phyloP scores from a whole-genome alignment of 1,140 invertebrate species.

The Anoplolepis gracilipes region DNA sequence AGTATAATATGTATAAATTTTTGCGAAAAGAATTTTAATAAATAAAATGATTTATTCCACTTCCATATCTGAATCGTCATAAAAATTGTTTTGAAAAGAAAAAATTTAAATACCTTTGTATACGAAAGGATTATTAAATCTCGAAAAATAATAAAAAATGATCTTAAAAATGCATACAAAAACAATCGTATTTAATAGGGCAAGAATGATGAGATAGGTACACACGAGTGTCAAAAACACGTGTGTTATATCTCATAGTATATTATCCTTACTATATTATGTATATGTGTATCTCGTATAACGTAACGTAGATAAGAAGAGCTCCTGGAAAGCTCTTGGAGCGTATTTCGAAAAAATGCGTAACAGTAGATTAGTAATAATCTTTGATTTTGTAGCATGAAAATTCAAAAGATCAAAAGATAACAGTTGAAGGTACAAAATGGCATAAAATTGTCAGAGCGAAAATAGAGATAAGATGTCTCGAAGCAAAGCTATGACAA shows the following conservation, averaged over 20 bases:
- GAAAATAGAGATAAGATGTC: conserved; percentile 36
- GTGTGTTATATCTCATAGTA: not conserved
- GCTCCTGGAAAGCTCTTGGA: not conserved
- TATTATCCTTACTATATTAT: not conserved
- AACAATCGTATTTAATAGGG: conserved; percentile 31
- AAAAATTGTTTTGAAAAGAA: conserved; percentile 1
- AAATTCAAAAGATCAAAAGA: conserved; percentile 5
- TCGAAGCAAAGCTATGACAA: not conserved
- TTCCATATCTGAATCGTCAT: not conserved
- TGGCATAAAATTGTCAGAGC: not conserved
- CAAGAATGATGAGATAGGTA: conserved; percentile 12
- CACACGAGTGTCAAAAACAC: not conserved
- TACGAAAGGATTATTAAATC: not conserved
- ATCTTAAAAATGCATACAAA: not conserved
- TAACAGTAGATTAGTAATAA: not conserved
- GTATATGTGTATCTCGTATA: not conserved
- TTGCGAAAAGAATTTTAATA: conserved; percentile 8
- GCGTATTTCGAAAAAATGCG: not conserved
- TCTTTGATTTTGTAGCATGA: conserved; percentile 14
- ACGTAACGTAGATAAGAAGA: conserved; percentile 12
- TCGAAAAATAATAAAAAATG: not conserved
- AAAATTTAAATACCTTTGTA: conserved; percentile 36
- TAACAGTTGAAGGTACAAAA: conserved; percentile 26
- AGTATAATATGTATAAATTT: not conserved
- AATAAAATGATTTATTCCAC: conserved; percentile 23